A percentile compares a stretch with the other conserved stretches of the same genome.
Evolutionary conservation across 92 coral and sea anemone genomes (phyloP).

Genomic region (Metridium senile): DNA sequence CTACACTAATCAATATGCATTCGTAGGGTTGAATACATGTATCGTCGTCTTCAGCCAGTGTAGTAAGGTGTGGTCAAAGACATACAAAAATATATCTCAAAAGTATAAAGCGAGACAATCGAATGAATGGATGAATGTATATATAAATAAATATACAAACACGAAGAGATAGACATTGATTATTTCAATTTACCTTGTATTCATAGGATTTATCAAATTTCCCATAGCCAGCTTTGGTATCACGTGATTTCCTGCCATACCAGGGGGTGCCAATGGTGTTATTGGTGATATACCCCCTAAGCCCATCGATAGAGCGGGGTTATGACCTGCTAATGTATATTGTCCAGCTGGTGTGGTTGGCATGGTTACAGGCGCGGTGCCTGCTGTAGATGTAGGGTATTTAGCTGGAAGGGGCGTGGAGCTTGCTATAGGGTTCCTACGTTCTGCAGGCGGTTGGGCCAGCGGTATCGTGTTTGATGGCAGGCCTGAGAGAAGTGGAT

Average conservation of each 20-base stretch:
- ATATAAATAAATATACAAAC: no score
- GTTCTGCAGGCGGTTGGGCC: conserved; percentile 37
- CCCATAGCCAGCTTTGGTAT: conserved; percentile 6
- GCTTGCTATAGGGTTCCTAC: conserved; percentile 56
- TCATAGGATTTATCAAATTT: conserved; percentile 12
- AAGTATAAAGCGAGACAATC: no score
- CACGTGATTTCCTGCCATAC: conserved; percentile 16
- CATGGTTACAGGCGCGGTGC: conserved; percentile 2
- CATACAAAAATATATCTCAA: no score
- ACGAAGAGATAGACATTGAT: no score
- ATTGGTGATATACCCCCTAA: conserved; percentile 33
- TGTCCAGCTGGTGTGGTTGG: conserved; percentile 15
- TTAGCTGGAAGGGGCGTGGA: conserved; percentile 68
- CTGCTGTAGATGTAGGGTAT: conserved; percentile 6
- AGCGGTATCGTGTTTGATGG: conserved; percentile 63
- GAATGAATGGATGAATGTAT: no score
- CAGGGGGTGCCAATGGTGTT: background rate
- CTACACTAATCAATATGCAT: no score
- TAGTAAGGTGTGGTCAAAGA: no score
- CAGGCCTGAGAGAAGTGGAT: conserved; percentile 75
- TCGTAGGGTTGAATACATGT: no score
- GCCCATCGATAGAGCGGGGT: background rate
- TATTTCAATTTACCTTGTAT: conserved; percentile 26
- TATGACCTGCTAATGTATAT: background rate
- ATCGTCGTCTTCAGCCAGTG: no score